A percentile compares a stretch with the other conserved stretches of the same genome.
phyloP scores from a whole-genome alignment of 2,113 vertebrate species.

The Pelecanoides urinatrix region DNA sequence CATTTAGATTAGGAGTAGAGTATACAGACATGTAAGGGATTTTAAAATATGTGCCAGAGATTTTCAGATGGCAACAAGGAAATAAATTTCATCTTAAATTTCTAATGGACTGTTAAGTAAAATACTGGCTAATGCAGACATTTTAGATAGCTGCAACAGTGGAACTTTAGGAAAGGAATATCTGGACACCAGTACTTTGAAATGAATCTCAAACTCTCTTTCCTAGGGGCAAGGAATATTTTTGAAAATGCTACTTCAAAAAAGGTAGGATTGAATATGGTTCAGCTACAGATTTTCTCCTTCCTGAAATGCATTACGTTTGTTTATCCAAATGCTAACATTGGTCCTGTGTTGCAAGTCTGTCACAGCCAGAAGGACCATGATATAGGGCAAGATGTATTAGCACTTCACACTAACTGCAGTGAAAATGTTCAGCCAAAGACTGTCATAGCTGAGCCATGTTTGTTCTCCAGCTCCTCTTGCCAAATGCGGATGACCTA shows the following conservation, averaged over 20 bases:
- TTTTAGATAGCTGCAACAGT: neutral
- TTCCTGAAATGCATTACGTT: neutral
- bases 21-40: neutral
- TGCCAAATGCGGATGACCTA: slow-evolving; percentile 5
- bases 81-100: neutral
- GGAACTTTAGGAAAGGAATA: neutral
- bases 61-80: neutral
- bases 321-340: neutral
- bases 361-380: neutral
- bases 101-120: neutral
- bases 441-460: neutral
- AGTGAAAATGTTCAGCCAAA: slow-evolving; percentile 23
- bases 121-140: neutral
- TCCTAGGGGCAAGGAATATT: neutral
- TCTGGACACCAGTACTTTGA: neutral
- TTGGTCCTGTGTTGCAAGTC: neutral
- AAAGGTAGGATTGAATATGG: neutral
- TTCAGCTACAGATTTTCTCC: neutral
- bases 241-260: neutral
- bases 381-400: neutral
- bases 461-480: neutral
- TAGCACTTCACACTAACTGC: neutral
- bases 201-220: neutral
- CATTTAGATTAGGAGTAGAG: neutral
- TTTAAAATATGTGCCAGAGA: neutral